Percentiles rank a stretch among this genome's conserved stretches.
Evolutionary conservation across 2,797 vertebrate genomes (phyloP).

Genomic region (Lutjanus argentimaculatus): DNA sequence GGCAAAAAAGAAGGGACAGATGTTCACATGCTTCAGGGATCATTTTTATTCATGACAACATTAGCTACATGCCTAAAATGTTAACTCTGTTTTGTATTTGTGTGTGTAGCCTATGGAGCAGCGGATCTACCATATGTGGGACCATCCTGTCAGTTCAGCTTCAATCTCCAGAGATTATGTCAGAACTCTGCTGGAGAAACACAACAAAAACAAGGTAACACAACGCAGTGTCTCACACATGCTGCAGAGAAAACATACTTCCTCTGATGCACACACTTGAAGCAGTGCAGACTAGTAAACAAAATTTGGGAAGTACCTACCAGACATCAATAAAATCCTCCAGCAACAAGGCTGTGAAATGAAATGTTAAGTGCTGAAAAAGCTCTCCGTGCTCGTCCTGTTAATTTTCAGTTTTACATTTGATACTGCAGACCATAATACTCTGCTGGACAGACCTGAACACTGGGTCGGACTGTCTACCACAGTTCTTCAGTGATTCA

Average conservation of each 20-base stretch:
- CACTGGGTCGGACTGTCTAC: too few species aligned
- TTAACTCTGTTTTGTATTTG: constrained; percentile 29
- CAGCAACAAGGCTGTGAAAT: not conserved
- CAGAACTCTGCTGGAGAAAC: constrained; percentile 78
- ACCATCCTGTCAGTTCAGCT: constrained; percentile 82
- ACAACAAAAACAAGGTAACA: constrained; percentile 75
- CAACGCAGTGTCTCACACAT: not conserved
- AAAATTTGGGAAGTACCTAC: too few species aligned
- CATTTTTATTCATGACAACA: constrained; percentile 36
- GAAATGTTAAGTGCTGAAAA: not conserved
- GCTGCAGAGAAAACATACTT: not conserved
- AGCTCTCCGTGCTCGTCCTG: too few species aligned
- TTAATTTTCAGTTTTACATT: too few species aligned
- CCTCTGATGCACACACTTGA: not conserved
- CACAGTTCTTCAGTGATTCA: too few species aligned
- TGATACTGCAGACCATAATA: too few species aligned
- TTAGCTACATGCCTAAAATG: constrained; percentile 55
- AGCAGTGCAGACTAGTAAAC: not conserved
- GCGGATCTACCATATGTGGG: constrained; percentile 85
- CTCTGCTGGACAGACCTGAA: too few species aligned
- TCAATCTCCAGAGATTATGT: constrained; percentile 83
- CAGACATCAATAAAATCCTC: too few species aligned
- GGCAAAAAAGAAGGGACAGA: constrained; percentile 63
- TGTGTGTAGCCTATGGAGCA: constrained; percentile 74
- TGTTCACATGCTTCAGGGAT: constrained; percentile 54